Conservation (phyloP, 2,113 vertebrate genomes). For the Nothocercus julius region DNA sequence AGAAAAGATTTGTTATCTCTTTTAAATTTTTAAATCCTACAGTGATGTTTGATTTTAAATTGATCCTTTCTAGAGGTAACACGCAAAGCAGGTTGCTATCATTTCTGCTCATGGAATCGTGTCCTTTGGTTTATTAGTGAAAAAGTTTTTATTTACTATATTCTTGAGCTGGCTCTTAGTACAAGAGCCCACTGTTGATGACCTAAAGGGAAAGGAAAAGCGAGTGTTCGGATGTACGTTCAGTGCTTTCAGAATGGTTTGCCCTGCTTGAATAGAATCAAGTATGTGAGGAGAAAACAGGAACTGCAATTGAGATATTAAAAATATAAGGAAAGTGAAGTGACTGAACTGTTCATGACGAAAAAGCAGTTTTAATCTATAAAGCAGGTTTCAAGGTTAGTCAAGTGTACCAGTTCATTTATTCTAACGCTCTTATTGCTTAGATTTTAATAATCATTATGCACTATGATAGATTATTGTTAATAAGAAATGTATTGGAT, state of each 20-base stretch:
- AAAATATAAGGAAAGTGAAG: constrained; percentile 25
- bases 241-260: background rate
- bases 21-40: background rate
- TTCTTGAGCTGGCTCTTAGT: background rate
- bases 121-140: background rate
- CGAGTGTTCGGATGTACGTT: background rate
- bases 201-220: background rate
- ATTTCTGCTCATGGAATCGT: too few species aligned
- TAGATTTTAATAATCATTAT: constrained; percentile 59
- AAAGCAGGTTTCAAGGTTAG: constrained; percentile 62
- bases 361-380: constrained; percentile 51
- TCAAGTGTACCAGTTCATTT: constrained; percentile 57
- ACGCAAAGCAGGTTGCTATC: background rate
- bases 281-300: background rate
- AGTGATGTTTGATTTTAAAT: background rate
- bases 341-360: constrained; percentile 7
- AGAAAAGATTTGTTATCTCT: background rate
- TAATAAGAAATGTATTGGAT: constrained; percentile 42
- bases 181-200: background rate
- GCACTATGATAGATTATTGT: constrained; percentile 44
- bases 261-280: constrained; percentile 17
- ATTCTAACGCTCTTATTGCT: constrained; percentile 36
- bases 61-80: background rate
- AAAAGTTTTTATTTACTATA: background rate
- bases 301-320: background rate